These are phyloP conservation scores for Nestor notabilis DNA, from an alignment of 2,113 vertebrate species.

Conservation along the genomic window DNA sequence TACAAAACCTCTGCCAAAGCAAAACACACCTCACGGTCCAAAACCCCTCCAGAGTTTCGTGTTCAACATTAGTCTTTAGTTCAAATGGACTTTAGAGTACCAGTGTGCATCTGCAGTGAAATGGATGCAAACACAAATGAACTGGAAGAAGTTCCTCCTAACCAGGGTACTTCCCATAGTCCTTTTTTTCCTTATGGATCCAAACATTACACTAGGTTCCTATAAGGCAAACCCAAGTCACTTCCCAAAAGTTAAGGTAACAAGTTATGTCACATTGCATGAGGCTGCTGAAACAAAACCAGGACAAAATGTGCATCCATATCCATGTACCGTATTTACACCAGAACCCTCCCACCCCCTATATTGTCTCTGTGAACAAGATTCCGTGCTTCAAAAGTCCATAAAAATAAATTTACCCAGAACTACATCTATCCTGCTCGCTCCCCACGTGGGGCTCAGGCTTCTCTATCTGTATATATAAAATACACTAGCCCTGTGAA, in stretches of 20 bases:
- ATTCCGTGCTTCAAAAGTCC: slow-evolving; percentile 60
- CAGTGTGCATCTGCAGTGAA: not conserved
- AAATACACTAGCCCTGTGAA: slow-evolving; percentile 71
- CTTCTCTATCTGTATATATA: slow-evolving; percentile 38
- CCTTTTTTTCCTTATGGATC: not conserved
- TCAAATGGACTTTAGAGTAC: not conserved
- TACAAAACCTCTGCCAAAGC: not conserved
- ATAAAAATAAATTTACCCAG: slow-evolving; percentile 76
- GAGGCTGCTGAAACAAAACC: slow-evolving; percentile 4
- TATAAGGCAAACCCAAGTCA: not conserved
- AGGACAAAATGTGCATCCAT: slow-evolving; percentile 4
- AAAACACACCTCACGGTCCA: not conserved
- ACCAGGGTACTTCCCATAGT: not conserved
- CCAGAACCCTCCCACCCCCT: slow-evolving; percentile 19
- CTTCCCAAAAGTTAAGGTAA: not conserved
- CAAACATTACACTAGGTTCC: not conserved
- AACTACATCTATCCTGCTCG: slow-evolving; percentile 21
- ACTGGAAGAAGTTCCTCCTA: not conserved
- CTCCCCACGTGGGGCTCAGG: slow-evolving; percentile 29
- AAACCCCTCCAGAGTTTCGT: not conserved
- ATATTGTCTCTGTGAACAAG: slow-evolving; percentile 10
- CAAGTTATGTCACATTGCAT: not conserved
- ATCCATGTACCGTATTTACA: not conserved
- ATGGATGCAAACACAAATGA: not conserved
- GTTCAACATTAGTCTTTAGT: not conserved